Evolutionary conservation across 2,888 invertebrate species (phyloP).

Genomic region (Bimastos eiseni): DNA sequence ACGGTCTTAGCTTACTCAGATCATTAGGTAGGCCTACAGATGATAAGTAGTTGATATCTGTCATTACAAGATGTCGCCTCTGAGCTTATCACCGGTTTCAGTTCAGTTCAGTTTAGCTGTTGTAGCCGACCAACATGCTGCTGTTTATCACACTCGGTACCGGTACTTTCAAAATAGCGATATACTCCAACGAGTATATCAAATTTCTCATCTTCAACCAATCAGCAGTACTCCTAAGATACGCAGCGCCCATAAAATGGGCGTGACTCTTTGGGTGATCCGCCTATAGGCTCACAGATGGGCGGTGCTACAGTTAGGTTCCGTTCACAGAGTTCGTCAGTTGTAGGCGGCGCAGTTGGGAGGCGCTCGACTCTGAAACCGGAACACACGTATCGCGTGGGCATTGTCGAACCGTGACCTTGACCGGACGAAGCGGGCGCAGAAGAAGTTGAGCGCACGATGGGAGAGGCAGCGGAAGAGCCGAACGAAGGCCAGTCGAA

Average conservation of each 20-base stretch:
- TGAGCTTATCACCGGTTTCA: not conserved
- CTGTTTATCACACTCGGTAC: not conserved
- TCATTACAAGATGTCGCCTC: not conserved
- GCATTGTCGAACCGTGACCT: not conserved
- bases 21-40: no score
- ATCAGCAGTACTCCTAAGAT: not conserved
- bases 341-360: conserved; percentile 14
- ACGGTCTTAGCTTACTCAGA: no score
- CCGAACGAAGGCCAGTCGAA: conserved; percentile 29
- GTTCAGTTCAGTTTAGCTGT: not conserved
- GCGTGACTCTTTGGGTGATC: not conserved
- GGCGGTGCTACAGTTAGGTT: not conserved
- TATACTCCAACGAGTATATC: not conserved
- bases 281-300: not conserved
- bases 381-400: not conserved
- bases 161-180: not conserved
- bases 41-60: not conserved
- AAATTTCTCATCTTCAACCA: not conserved
- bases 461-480: conserved; percentile 25
- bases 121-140: not conserved
- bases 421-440: not conserved
- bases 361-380: not conserved
- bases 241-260: not conserved
- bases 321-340: not conserved
- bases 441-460: not conserved